These are phyloP conservation scores for Drosophila neutralis DNA, from an alignment of 2,888 invertebrate genomes.

Conservation along the genomic window DNA sequence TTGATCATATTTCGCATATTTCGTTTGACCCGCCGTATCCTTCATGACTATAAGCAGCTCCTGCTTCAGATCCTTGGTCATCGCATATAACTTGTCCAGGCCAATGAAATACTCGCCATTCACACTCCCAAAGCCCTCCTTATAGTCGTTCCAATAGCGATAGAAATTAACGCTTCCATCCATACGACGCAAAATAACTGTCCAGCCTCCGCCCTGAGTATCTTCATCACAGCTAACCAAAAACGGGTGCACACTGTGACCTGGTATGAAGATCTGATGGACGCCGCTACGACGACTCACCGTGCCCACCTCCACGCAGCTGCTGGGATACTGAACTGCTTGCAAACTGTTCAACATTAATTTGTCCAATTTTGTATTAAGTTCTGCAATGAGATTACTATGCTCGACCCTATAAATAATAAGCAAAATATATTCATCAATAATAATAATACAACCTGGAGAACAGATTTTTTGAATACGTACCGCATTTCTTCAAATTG, in stretches of 20 bases:
- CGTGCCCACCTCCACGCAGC: slow-evolving; percentile 65
- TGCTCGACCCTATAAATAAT: background rate
- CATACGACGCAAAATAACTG: slow-evolving; percentile 88
- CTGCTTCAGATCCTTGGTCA: slow-evolving; percentile 83
- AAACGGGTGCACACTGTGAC: slow-evolving; percentile 86
- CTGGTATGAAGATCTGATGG: slow-evolving; percentile 87
- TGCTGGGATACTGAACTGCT: slow-evolving; percentile 21
- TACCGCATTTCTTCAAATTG: slow-evolving; percentile 29
- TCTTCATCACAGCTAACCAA: slow-evolving; percentile 85
- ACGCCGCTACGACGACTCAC: slow-evolving; percentile 84
- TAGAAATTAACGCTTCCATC: slow-evolving; percentile 89
- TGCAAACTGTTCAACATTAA: background rate
- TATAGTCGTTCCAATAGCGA: slow-evolving; percentile 88
- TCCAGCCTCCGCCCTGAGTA: slow-evolving; percentile 89
- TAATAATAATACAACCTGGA: background rate
- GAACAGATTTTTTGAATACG: background rate
- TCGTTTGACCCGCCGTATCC: slow-evolving; percentile 86
- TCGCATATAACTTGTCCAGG: slow-evolving; percentile 87
- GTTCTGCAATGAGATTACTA: background rate
- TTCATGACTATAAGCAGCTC: slow-evolving; percentile 88
- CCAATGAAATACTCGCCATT: slow-evolving; percentile 90
- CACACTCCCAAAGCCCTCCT: slow-evolving; percentile 87
- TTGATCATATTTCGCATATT: slow-evolving; percentile 87
- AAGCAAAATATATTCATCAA: background rate
- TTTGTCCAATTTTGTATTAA: background rate